A percentile compares a stretch with the other conserved stretches of the same genome.
Conservation (phyloP, 1,140 invertebrate genomes). For the Drosophila nigromelanica region DNA sequence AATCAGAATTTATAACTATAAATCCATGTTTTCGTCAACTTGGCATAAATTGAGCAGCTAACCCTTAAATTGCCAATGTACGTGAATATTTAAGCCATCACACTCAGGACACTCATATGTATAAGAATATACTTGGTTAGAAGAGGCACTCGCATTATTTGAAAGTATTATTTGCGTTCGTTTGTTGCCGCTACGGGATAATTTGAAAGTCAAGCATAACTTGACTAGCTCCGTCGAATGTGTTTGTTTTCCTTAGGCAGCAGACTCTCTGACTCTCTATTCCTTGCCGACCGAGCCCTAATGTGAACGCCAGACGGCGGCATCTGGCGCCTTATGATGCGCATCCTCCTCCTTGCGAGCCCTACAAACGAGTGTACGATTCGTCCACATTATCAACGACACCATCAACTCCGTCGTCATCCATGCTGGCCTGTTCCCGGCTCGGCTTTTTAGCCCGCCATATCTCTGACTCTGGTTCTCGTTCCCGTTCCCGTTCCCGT, state of each 20-base stretch:
- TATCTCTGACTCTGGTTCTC: conserved; percentile 49
- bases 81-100: no score
- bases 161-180: neutral
- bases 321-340: conserved; percentile 73
- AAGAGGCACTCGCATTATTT: no score
- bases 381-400: conserved; percentile 56
- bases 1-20: no score
- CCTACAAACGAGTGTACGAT: conserved; percentile 7
- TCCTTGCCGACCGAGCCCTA: conserved; percentile 15
- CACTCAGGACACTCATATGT: no score
- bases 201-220: conserved; percentile 7
- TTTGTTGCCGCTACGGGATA: neutral
- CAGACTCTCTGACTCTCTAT: neutral
- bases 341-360: conserved; percentile 23
- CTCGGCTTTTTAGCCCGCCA: conserved; percentile 34
- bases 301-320: conserved; percentile 64
- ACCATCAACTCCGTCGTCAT: conserved; percentile 30
- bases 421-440: conserved; percentile 17
- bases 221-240: neutral
- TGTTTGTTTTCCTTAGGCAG: conserved; percentile 1
- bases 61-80: no score
- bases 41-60: no score
- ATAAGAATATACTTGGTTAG: no score
- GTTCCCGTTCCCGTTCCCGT: no score
- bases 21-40: no score